A percentile compares a stretch with the other conserved stretches of the same genome.
Conservation (phyloP, 2,797 vertebrate species). For the Prunella strophiata region DNA sequence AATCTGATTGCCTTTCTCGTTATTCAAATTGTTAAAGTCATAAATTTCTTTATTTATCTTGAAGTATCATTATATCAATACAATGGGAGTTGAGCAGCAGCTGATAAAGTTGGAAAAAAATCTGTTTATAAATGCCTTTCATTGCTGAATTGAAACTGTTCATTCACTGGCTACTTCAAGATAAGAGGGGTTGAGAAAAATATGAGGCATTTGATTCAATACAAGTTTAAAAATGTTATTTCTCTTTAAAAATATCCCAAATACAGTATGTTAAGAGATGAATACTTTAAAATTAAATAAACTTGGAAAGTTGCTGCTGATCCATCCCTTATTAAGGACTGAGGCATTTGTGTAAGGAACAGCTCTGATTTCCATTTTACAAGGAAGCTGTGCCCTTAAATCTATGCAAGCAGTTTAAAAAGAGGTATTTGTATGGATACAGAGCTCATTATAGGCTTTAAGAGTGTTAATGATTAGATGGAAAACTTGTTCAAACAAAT, state of each 20-base stretch:
- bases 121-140: neutral
- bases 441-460: conserved; percentile 15
- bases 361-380: conserved; percentile 4
- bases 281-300: neutral
- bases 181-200: neutral
- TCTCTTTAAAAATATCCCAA: neutral
- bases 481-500: conserved; percentile 48
- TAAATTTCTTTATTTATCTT: neutral
- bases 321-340: neutral
- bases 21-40: neutral
- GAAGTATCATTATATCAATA: neutral
- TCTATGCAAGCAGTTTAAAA: neutral
- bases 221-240: neutral
- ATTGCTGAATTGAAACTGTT: neutral
- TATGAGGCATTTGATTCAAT: neutral
- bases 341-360: neutral
- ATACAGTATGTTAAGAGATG: neutral
- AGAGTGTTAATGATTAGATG: neutral
- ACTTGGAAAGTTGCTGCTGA: neutral
- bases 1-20: neutral
- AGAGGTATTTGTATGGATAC: neutral
- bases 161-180: neutral
- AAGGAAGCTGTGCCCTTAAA: conserved; percentile 16
- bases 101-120: neutral
- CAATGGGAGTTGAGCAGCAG: neutral